A percentile compares a stretch with the other conserved stretches of the same genome.
These are phyloP conservation scores for Deilephila elpenor DNA, from an alignment of 2,888 invertebrate species.

Conservation along the genomic window DNA sequence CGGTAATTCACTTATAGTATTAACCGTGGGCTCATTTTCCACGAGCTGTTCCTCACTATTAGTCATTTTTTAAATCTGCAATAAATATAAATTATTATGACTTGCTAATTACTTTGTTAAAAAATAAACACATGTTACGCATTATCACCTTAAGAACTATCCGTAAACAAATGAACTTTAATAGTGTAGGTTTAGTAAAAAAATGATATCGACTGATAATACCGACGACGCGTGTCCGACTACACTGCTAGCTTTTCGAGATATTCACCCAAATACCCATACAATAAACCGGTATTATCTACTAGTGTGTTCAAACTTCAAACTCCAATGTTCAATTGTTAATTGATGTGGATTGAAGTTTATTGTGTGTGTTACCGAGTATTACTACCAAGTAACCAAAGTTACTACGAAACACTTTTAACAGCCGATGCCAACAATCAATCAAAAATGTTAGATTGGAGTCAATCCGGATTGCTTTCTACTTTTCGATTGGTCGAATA, in stretches of 20 bases:
- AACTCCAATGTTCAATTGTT: neutral
- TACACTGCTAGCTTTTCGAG: neutral
- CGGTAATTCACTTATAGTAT: conserved; percentile 58
- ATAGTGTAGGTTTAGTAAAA: neutral
- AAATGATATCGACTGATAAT: neutral
- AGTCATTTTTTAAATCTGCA: conserved; percentile 54
- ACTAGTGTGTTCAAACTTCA: neutral
- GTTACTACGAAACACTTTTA: too few relatives aligned
- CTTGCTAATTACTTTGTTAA: neutral
- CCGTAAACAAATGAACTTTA: neutral
- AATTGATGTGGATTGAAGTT: neutral
- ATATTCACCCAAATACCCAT: neutral
- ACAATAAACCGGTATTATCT: too few relatives aligned
- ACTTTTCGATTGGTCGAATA: too few relatives aligned
- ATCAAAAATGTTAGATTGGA: too few relatives aligned
- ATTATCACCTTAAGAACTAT: neutral
- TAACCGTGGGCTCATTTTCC: conserved; percentile 56
- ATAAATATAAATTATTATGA: conserved; percentile 27
- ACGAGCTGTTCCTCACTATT: conserved; percentile 59
- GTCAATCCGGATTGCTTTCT: too few relatives aligned
- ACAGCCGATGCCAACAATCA: too few relatives aligned
- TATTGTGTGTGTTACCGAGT: neutral
- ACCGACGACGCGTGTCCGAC: neutral
- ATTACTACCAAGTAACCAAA: neutral
- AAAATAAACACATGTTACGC: neutral